A percentile compares a stretch with the other conserved stretches of the same genome.
phyloP scores from a whole-genome alignment of 2,888 invertebrate species.

The Alviniconcha strummeri region DNA sequence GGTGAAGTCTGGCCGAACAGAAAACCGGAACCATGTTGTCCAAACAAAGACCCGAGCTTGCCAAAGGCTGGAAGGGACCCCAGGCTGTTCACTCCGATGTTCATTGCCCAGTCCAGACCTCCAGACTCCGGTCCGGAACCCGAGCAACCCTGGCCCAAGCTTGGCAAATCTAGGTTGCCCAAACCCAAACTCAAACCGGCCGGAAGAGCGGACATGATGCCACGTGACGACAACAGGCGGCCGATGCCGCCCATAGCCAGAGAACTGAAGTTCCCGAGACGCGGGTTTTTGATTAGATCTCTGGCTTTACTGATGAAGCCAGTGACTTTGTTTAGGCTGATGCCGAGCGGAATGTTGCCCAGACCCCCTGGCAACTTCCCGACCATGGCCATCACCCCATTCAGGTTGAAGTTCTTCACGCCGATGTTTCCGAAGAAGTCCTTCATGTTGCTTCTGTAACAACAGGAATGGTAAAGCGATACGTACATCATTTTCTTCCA shows the following conservation, averaged over 20 bases:
- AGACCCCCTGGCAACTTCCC: not conserved
- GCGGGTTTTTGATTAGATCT: slow-evolving; percentile 14
- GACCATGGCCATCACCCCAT: not conserved
- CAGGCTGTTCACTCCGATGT: not conserved
- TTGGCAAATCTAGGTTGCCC: not conserved
- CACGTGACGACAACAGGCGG: slow-evolving; percentile 15
- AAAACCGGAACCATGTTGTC: no score
- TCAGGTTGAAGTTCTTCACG: slow-evolving; percentile 20
- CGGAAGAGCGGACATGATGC: slow-evolving; percentile 10
- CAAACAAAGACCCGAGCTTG: no score
- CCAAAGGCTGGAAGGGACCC: not conserved
- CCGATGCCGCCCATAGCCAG: slow-evolving; percentile 29
- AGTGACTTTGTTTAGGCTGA: not conserved
- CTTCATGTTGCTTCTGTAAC: slow-evolving; percentile 8
- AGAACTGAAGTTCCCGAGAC: slow-evolving; percentile 17
- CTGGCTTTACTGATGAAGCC: slow-evolving; percentile 11
- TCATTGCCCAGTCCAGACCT: not conserved
- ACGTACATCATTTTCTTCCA: no score
- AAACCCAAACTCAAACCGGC: not conserved
- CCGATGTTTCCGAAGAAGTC: slow-evolving; percentile 7
- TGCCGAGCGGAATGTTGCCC: not conserved
- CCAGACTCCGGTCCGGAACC: not conserved
- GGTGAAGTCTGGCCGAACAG: no score
- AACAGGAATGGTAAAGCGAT: not conserved
- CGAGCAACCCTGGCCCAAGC: slow-evolving; percentile 12